A percentile compares a stretch with the other conserved stretches of the same genome.
phyloP scores from a whole-genome alignment of 2,888 invertebrate species.

The Unio pictorum region DNA sequence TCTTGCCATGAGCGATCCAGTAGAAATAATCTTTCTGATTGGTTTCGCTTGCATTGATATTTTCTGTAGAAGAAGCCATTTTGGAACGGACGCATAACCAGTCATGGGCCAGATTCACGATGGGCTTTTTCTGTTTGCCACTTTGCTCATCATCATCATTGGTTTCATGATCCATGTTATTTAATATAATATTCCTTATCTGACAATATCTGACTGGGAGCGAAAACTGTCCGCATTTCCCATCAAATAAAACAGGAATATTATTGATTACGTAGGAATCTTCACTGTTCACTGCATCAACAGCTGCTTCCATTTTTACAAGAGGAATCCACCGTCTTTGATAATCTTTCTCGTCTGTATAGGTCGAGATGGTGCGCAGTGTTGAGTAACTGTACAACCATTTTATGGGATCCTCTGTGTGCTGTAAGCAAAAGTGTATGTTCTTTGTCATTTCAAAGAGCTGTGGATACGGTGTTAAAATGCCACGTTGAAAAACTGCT shows the following conservation, averaged over 20 bases:
- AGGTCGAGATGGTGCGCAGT: slow-evolving; percentile 11
- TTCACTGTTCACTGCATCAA: slow-evolving; percentile 12
- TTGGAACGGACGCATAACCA: too few relatives aligned
- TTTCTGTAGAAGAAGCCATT: too few relatives aligned
- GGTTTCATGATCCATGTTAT: too few relatives aligned
- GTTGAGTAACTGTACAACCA: slow-evolving; percentile 18
- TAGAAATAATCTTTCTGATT: too few relatives aligned
- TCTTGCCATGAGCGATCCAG: too few relatives aligned
- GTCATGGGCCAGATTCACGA: too few relatives aligned
- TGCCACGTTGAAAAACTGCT: slow-evolving; percentile 21
- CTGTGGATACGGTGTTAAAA: slow-evolving; percentile 17
- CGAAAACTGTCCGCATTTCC: slow-evolving; percentile 14
- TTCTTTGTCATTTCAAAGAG: slow-evolving; percentile 25
- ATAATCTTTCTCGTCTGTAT: slow-evolving; percentile 17
- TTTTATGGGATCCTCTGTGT: slow-evolving; percentile 24
- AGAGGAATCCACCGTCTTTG: slow-evolving; percentile 27
- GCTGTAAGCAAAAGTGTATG: slow-evolving; percentile 26
- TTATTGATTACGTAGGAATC: slow-evolving; percentile 25
- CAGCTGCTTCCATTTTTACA: slow-evolving; percentile 31
- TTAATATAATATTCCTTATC: slow-evolving; percentile 24
- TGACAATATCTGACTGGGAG: slow-evolving; percentile 17
- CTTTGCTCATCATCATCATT: too few relatives aligned
- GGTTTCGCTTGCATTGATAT: too few relatives aligned
- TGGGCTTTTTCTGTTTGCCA: too few relatives aligned
- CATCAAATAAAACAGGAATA: slow-evolving; percentile 18